A percentile compares a stretch with the other conserved stretches of the same genome.
These are phyloP conservation scores for Rhombomys opimus DNA, from an alignment of 2,113 vertebrate genomes.

Conservation along the genomic window DNA sequence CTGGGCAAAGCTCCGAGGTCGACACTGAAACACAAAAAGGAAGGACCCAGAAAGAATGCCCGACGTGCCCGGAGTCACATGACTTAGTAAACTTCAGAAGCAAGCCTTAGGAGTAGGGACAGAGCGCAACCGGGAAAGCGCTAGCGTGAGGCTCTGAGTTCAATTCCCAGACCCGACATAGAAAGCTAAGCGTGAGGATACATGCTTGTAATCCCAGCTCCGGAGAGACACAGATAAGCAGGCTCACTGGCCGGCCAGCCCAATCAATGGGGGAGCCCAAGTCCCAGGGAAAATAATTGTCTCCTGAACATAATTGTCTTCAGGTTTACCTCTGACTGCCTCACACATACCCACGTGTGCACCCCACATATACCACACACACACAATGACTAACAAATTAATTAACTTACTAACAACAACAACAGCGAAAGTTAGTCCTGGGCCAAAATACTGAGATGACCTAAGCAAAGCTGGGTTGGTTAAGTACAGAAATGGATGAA, in stretches of 20 bases:
- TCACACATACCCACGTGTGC: not conserved
- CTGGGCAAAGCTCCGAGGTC: not conserved
- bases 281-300: not conserved
- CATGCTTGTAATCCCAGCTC: not conserved
- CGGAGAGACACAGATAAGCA: not conserved
- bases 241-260: not conserved
- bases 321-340: not conserved
- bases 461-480: not conserved
- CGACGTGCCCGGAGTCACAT: not conserved
- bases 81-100: not conserved
- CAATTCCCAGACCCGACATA: not conserved
- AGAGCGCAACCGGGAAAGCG: not conserved
- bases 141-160: not conserved
- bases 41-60: not conserved
- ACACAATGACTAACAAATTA: not conserved
- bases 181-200: not conserved
- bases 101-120: not conserved
- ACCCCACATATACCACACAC: not conserved
- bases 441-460: not conserved
- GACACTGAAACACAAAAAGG: not conserved
- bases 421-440: not conserved
- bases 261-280: not conserved
- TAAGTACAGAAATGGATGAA: not conserved
- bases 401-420: not conserved
- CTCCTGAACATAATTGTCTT: not conserved